These are phyloP conservation scores for Cryptocephalus primarius DNA, from an alignment of 2,888 invertebrate genomes.

Conservation along the genomic window DNA sequence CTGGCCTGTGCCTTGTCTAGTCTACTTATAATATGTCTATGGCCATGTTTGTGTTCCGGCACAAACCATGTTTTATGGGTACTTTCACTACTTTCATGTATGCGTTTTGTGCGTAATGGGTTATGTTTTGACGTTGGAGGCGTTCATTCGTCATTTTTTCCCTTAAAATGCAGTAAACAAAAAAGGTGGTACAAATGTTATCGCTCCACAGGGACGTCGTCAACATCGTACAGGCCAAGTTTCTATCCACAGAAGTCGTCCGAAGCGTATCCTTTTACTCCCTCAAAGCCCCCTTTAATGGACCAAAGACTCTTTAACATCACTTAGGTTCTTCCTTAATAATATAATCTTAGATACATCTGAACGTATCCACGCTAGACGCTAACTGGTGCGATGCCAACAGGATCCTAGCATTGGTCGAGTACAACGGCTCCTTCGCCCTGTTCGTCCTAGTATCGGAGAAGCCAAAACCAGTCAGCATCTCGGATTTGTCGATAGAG, in stretches of 20 bases:
- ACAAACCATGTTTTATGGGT: too few relatives aligned
- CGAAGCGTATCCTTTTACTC: conserved; percentile 43
- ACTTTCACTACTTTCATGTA: too few relatives aligned
- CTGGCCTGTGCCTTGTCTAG: too few relatives aligned
- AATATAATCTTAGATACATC: conserved; percentile 27
- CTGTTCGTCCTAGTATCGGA: conserved; percentile 47
- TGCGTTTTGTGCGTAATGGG: too few relatives aligned
- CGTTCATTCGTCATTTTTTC: too few relatives aligned
- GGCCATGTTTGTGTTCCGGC: too few relatives aligned
- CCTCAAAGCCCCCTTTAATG: neutral
- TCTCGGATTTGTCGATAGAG: conserved; percentile 70
- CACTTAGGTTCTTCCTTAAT: conserved; percentile 1
- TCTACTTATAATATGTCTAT: too few relatives aligned
- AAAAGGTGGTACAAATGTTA: conserved; percentile 18
- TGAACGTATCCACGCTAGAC: conserved; percentile 32
- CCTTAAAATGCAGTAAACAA: too few relatives aligned
- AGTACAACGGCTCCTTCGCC: conserved; percentile 44
- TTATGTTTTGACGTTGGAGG: too few relatives aligned
- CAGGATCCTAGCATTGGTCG: conserved; percentile 48
- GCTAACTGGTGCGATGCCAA: conserved; percentile 42
- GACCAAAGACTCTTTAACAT: neutral
- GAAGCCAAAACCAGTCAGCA: conserved; percentile 55
- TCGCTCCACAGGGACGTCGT: conserved; percentile 30
- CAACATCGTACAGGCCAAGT: conserved; percentile 46
- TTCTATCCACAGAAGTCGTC: conserved; percentile 44